Base-by-base conservation (phyloP, 1,140 invertebrate species). In the Theocolax elegans region DNA sequence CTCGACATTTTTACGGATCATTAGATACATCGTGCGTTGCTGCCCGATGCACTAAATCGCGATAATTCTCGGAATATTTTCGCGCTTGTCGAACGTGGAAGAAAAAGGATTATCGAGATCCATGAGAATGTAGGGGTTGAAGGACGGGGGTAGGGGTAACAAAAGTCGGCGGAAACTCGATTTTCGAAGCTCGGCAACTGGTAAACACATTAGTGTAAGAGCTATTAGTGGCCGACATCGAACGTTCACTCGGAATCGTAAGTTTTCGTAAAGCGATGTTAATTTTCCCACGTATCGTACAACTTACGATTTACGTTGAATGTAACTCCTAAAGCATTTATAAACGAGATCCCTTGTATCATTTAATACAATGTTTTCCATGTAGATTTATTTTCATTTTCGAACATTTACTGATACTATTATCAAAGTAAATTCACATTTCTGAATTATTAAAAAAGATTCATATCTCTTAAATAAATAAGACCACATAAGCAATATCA, bases 121-220 rank as follows among this genome's bases (percentile, higher is more conserved):
- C 70, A 63, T 49, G 71, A 67, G 60, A 74, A 67, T 10, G 72
- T 66, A 40, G 35, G 17, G 35, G 46, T 0, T 15, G 27, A 21
- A n/a, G n/a, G 38, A 53, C 62, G 51, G 25, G 68, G 66, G 62
- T 40, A 59, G 48, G 71, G 31, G 38, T 40, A 51, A 31, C 42
- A 44, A 35, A 53, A 38, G n/a, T 25, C 60, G 63, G 63, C 29
- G 48, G 25, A 21, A 56, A 66, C 29, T 59, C 29, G 46, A 62
- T 67, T 72, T 65, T 40, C 59, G 44, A 64, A 49, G 53, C 51
- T 58, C 19, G 29, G 21, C 53, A 58, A 63, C 59, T 63, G 64
- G 64, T 72, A 62, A 69, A 66, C 70, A 72, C 54, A 72, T 67
- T 60, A 49, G 58, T 68, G 63, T 38, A 53, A 56, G 46, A 68